Evolutionary conservation across 2,797 vertebrate species (phyloP).

Genomic region (Coranthus polyacanthus): DNA sequence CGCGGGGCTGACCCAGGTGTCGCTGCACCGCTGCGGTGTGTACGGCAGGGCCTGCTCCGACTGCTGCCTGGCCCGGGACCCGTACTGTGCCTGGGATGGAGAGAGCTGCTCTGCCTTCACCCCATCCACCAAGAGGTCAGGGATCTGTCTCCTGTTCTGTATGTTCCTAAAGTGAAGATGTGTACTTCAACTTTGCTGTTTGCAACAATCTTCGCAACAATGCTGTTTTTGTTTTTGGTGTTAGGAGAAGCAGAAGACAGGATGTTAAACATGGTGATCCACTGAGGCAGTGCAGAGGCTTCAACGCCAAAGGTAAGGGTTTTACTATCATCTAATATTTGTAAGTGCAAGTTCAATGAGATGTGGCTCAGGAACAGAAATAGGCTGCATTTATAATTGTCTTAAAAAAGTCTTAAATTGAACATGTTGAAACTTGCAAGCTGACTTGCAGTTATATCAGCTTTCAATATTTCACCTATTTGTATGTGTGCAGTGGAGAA

Average conservation of each 20-base stretch:
- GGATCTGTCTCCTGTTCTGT: not conserved
- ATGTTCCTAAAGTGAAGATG: not conserved
- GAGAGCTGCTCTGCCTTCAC: conserved; percentile 89
- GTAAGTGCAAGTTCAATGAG: too few species aligned
- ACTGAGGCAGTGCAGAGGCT: conserved; percentile 88
- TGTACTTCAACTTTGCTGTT: not conserved
- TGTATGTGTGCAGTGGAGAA: conserved; percentile 82
- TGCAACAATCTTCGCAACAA: too few species aligned
- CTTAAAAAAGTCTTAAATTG: too few species aligned
- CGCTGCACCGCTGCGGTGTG: conserved; percentile 88
- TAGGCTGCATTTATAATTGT: too few species aligned
- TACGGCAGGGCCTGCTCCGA: conserved; percentile 90
- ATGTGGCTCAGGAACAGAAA: too few species aligned
- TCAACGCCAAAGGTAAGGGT: conserved; percentile 87
- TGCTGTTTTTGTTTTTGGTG: conserved; percentile 5
- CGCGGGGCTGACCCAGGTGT: conserved; percentile 89
- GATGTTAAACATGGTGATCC: conserved; percentile 90
- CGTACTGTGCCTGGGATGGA: conserved; percentile 91
- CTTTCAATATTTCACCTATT: not conserved
- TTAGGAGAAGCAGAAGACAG: conserved; percentile 90
- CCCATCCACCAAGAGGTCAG: conserved; percentile 87
- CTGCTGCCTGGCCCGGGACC: conserved; percentile 91
- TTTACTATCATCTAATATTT: too few species aligned
- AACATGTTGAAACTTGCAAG: not conserved
- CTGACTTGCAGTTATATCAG: not conserved